Conservation (phyloP, 2,113 vertebrate species). For the Butorides virescens region DNA sequence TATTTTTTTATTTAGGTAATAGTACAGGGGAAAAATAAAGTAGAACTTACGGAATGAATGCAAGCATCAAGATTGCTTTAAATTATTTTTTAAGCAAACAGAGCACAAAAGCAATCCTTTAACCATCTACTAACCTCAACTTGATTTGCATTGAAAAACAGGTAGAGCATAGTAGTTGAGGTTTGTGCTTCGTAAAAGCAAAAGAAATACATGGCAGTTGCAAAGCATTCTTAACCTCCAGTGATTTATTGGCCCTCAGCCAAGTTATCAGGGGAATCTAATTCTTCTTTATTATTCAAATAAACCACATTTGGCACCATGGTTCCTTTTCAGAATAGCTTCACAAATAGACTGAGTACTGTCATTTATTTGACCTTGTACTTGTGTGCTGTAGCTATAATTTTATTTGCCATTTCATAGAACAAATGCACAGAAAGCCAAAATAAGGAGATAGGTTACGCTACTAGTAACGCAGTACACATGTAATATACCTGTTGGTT, state of each 20-base stretch:
- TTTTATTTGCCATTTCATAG: conserved; percentile 79
- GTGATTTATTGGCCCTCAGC: conserved; percentile 84
- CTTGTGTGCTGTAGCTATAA: conserved; percentile 75
- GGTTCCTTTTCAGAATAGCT: conserved; percentile 82
- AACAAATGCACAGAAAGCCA: conserved; percentile 71
- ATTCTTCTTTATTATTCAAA: conserved; percentile 89
- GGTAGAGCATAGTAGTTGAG: conserved; percentile 59
- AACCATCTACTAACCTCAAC: conserved; percentile 55
- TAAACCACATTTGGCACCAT: conserved; percentile 91
- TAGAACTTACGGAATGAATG: conserved; percentile 33
- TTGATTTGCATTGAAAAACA: conserved; percentile 73
- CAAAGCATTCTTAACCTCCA: conserved; percentile 88
- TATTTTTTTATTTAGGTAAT: neutral
- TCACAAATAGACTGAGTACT: conserved; percentile 88
- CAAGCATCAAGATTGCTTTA: neutral
- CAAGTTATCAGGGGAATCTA: conserved; percentile 83
- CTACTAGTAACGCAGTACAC: neutral
- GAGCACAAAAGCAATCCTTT: conserved; percentile 45
- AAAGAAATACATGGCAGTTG: conserved; percentile 74
- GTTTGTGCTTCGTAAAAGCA: conserved; percentile 68
- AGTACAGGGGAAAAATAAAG: neutral
- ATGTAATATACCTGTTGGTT: conserved; percentile 26
- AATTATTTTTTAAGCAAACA: conserved; percentile 41
- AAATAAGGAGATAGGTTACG: conserved; percentile 57
- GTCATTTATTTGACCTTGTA: conserved; percentile 89